phyloP scores from a whole-genome alignment of 2,797 vertebrate species.

The Amazona ochrocephala region DNA sequence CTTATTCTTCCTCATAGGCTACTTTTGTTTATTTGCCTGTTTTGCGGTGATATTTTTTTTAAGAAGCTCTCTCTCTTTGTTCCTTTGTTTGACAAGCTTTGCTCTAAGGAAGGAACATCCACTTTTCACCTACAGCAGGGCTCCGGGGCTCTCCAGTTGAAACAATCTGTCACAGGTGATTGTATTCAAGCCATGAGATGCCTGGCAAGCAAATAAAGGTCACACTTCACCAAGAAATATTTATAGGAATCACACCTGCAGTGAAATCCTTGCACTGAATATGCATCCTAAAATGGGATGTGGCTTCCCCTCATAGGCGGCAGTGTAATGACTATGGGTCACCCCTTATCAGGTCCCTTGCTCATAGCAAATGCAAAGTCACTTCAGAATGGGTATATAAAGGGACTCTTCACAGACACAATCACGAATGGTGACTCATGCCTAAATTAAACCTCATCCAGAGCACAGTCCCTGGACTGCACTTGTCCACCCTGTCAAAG shows the following conservation, averaged over 20 bases:
- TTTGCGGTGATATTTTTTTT: not conserved
- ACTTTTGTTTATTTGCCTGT: not conserved
- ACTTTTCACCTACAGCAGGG: slow-evolving; percentile 58
- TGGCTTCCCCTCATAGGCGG: not conserved
- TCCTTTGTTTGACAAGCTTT: slow-evolving; percentile 14
- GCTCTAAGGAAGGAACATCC: not conserved
- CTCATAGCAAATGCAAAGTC: not conserved
- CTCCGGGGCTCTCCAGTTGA: slow-evolving; percentile 40
- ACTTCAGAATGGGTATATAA: not conserved
- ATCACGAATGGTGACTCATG: not conserved
- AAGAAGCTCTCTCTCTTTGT: not conserved
- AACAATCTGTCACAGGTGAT: slow-evolving; percentile 51
- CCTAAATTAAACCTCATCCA: not conserved
- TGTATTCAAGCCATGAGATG: slow-evolving; percentile 17
- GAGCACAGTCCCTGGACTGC: not conserved
- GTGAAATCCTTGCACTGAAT: not conserved
- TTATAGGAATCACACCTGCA: not conserved
- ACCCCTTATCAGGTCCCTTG: not conserved
- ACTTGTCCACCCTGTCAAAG: not conserved
- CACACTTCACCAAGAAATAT: slow-evolving; percentile 28
- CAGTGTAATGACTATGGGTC: not conserved
- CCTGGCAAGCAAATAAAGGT: slow-evolving; percentile 55
- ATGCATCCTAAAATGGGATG: not conserved
- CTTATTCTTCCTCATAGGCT: not conserved
- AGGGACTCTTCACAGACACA: not conserved